phyloP scores from a whole-genome alignment of 2,888 invertebrate genomes.

The Asteroscopus sphinx region DNA sequence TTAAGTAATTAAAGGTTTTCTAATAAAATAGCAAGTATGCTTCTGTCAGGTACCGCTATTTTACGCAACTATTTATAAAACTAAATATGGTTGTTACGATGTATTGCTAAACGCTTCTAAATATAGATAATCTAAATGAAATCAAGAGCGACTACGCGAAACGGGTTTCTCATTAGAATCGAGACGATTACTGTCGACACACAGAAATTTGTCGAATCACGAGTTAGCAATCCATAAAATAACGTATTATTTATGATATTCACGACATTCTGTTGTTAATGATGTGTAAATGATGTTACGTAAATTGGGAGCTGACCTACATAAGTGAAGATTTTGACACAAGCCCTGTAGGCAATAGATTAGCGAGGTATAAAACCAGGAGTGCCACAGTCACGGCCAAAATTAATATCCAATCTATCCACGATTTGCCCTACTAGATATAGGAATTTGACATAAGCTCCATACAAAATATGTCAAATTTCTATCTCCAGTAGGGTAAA shows the following conservation, averaged over 20 bases:
- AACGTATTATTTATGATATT: constrained; percentile 5
- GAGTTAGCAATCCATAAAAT: constrained; percentile 25
- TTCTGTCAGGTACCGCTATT: neutral
- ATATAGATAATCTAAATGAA: constrained; percentile 66
- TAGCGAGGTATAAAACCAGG: no score
- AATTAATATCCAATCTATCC: no score
- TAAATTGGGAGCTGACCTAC: constrained; percentile 21
- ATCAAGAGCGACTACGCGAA: constrained; percentile 62
- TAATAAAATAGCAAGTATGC: neutral
- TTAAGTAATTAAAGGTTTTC: neutral
- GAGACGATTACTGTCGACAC: constrained; percentile 33
- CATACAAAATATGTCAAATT: no score
- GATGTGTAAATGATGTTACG: constrained; percentile 8
- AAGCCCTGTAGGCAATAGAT: constrained; percentile 12
- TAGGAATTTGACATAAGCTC: no score
- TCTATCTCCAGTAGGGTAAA: no score
- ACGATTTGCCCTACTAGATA: no score
- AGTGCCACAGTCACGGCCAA: neutral
- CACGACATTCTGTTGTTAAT: constrained; percentile 2
- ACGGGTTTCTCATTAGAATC: constrained; percentile 60
- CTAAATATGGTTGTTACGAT: constrained; percentile 44
- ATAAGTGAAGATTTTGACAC: constrained; percentile 7
- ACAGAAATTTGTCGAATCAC: constrained; percentile 26
- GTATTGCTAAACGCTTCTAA: constrained; percentile 51
- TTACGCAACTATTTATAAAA: constrained; percentile 30